Evolutionary conservation across 1,140 invertebrate species (phyloP).

Genomic region (Scaptomyza montana): DNA sequence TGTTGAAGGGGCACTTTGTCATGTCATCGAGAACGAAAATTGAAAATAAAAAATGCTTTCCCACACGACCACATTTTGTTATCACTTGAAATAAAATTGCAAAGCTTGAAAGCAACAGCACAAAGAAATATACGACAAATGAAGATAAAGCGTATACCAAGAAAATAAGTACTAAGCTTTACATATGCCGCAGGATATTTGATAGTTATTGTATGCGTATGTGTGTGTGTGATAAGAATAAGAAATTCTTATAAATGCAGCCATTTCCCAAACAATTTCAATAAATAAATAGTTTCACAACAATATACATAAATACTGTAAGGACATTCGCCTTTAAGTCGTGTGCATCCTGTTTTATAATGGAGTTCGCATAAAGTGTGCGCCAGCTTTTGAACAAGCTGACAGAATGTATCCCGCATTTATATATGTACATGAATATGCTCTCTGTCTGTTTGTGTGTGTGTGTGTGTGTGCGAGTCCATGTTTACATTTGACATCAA

Average conservation of each 20-base stretch:
- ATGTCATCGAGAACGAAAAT: slow-evolving; percentile 77
- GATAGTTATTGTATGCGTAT: not conserved
- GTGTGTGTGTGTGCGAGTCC: slow-evolving; percentile 1
- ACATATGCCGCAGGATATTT: slow-evolving; percentile 8
- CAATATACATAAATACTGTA: not conserved
- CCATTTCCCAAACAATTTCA: slow-evolving; percentile 1
- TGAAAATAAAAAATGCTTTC: slow-evolving; percentile 77
- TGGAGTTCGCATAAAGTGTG: not conserved
- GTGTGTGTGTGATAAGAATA: not conserved
- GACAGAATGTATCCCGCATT: slow-evolving; percentile 3
- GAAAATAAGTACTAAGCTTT: not conserved
- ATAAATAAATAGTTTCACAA: slow-evolving; percentile 1
- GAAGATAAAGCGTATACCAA: not conserved
- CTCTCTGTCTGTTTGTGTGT: not conserved
- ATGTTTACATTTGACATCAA: slow-evolving; percentile 46
- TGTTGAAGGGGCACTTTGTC: slow-evolving; percentile 77
- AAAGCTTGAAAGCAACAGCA: slow-evolving; percentile 57
- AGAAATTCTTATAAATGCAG: not conserved
- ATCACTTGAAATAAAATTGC: slow-evolving; percentile 63
- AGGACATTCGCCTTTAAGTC: not conserved
- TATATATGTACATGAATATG: not conserved
- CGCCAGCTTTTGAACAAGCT: not conserved
- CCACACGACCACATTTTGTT: slow-evolving; percentile 28
- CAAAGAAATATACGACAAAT: slow-evolving; percentile 16
- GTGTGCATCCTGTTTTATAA: slow-evolving; percentile 1